Conservation (phyloP, 2,113 vertebrate genomes). For the Nesoenas mayeri region DNA sequence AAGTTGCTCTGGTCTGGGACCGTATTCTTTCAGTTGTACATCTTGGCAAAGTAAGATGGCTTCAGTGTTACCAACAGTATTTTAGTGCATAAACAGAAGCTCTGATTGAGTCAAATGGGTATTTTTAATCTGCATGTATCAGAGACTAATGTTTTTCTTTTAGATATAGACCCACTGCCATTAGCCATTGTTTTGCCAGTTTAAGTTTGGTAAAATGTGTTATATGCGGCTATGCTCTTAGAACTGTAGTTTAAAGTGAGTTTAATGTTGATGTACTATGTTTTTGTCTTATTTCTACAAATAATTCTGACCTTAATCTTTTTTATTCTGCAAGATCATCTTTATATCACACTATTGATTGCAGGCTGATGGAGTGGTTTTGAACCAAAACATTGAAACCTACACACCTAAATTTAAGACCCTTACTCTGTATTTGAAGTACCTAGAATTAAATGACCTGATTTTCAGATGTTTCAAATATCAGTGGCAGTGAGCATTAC, state of each 20-base stretch:
- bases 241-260: background rate
- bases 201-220: background rate
- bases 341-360: background rate
- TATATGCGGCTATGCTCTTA: background rate
- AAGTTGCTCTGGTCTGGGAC: background rate
- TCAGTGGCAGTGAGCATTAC: background rate
- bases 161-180: background rate
- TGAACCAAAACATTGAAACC: slow-evolving; percentile 2
- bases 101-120: background rate
- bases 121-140: background rate
- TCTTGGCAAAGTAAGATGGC: background rate
- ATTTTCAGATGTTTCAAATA: slow-evolving; percentile 36
- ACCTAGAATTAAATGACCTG: slow-evolving; percentile 14
- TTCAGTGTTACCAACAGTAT: background rate
- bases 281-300: background rate
- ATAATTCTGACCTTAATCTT: background rate
- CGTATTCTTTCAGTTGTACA: background rate
- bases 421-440: slow-evolving; percentile 28
- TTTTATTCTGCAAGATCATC: background rate
- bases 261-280: background rate
- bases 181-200: background rate
- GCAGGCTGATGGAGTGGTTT: background rate
- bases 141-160: background rate
- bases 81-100: background rate
- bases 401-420: background rate